Evolutionary conservation across 2,797 vertebrate species (phyloP), one percentile per base, ranked within the genome.

Genomic region (Paedocypris micromegethes): DNA sequence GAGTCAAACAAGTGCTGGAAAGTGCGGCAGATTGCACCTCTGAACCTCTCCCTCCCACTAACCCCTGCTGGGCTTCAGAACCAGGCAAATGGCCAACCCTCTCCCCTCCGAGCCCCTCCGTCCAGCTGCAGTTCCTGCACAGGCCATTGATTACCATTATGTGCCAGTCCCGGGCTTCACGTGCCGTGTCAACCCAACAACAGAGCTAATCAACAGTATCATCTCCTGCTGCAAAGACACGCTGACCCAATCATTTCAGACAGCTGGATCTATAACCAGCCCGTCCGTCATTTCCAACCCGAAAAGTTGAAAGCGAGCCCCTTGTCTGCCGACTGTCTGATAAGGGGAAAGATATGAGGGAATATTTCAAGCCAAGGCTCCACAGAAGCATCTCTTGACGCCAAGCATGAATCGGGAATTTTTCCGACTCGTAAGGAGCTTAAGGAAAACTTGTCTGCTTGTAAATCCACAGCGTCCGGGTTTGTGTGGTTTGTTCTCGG

Each of bases 41-140:
- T 62, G 58, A 69, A 69, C 48, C 58, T 5, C 41, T 64, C 68
- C 54, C 60, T 52, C 61, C 68, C 68, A 58, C 47, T 6, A 51
- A 45, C 54, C 49, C 68, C 60, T n/a, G 60, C 68, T 64, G 47
- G 37, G 60, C 5, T 70, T 64, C 42, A 70, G 47, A 64, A 53
- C 43, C 47, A 52, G 60, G 68, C 68, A 70, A 70, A 70, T 70
- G 68, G 68, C 68, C 68, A 70, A 46, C 46, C 68, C 60, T 3
- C 53, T 64, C 60, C 37, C 48, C 9, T 64, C 47, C 1, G 5
- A 51, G 53, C 4, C 53, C 68, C 60, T 63, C 42, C 37, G 42
- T 70, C 53, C 68, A 70, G 68, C 68, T 70, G 68, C 54, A 70
- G 68, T 64, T 57, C 68, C 68, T 46, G 68, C 58, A 70, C 68